Evolutionary conservation across 64 coral and sea anemone genomes (phyloP).

Genomic region (Stylophora pistillata): DNA sequence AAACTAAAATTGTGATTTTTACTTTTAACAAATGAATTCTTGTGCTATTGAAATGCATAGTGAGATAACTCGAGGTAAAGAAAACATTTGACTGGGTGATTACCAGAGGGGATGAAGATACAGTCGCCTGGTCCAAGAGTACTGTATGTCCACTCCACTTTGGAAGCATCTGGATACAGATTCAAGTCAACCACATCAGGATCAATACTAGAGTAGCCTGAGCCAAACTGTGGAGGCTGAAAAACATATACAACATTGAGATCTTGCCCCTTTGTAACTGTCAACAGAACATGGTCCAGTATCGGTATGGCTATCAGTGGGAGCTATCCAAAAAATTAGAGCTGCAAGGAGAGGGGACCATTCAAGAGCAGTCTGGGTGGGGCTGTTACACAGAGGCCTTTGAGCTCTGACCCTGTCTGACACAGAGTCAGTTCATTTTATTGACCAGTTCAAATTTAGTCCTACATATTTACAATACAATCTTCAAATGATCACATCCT

Average conservation of each 20-base stretch:
- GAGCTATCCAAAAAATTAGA: no score
- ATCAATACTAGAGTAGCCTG: constrained; percentile 76
- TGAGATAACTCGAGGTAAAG: neutral
- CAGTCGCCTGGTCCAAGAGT: constrained; percentile 92
- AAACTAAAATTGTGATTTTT: no score
- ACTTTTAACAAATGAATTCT: no score
- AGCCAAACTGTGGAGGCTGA: constrained; percentile 87
- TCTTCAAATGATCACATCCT: no score
- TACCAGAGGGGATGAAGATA: constrained; percentile 96
- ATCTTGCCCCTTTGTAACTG: neutral
- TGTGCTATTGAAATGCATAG: no score
- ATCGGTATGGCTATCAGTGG: neutral
- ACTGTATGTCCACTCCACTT: constrained; percentile 95
- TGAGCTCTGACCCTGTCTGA: no score
- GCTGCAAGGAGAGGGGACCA: no score
- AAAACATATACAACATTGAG: neutral
- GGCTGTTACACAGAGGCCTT: no score
- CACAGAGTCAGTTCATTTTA: no score
- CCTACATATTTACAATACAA: no score
- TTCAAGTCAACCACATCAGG: constrained; percentile 85
- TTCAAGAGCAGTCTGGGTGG: no score
- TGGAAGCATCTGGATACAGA: constrained; percentile 67
- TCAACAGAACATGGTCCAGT: neutral
- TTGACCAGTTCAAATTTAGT: no score
- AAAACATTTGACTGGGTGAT: neutral